Base-by-base conservation (phyloP, 2,113 vertebrate genomes). In the Petaurus breviceps region DNA sequence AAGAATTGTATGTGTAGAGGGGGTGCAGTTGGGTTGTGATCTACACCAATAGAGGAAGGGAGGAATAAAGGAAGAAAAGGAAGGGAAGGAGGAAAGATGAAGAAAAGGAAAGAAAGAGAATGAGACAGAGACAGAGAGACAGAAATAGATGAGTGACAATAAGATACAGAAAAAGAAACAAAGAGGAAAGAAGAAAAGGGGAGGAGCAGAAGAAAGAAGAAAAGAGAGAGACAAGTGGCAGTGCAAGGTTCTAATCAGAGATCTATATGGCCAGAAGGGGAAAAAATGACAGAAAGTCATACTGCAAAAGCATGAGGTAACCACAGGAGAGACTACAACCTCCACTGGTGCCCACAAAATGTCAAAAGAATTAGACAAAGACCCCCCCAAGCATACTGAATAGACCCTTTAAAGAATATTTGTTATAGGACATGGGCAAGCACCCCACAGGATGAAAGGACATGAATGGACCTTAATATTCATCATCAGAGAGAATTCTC, bases 101-200 rank as follows among this genome's bases (percentile, higher is more conserved):
- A 16, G 14, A 16, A n/a, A 0, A 68, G 12, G 31, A 16, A n/a
- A 24, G 24, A 55, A 1, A 6, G 31, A 16, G 54, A 24, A 55
- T 53, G 57, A 61, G 10, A 61, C 52, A 31, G 57, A 14, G 28
- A 68, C 11, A 57, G 28, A 31, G 57, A 31, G 10, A 68, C 2
- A 68, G 12, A 37, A 14, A 68, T 2, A 68, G 57, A 37, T 24
- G 55, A 28, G 9, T 28, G 55, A 28, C 54, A 57, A 57, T 28
- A 57, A 57, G 26, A 57, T 57, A 28, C 26, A 57, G 55, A 57
- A 28, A 57, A 28, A 57, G 55, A 57, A 57, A 57, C 26, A 61
- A 11, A 77, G 31, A 16, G 0, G 37, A 6, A 1, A 12, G 4
- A 19, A n/a, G 11, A 16, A 16, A n/a, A 14, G n/a, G 0, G 12